Evolutionary conservation across 2,113 vertebrate genomes (phyloP).

Genomic region (Salvelinus sp.): DNA sequence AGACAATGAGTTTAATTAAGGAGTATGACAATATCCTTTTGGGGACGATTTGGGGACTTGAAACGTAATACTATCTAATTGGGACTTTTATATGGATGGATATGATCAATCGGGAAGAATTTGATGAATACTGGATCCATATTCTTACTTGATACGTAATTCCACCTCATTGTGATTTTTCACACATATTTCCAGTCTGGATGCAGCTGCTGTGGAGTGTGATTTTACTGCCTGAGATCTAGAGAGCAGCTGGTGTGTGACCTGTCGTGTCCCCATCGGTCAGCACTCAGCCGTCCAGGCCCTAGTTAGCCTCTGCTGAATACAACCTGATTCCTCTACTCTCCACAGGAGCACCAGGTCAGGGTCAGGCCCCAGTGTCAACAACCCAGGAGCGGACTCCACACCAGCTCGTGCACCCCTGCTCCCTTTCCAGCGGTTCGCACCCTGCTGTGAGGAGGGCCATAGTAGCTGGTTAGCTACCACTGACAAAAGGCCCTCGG

Average conservation of each 20-base stretch:
- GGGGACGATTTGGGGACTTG: too few species aligned
- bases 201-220: slow-evolving; percentile 59
- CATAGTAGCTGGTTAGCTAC: slow-evolving; percentile 58
- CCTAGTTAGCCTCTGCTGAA: slow-evolving; percentile 48
- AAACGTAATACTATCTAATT: too few species aligned
- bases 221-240: slow-evolving; percentile 46
- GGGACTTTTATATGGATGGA: slow-evolving; percentile 22
- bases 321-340: slow-evolving; percentile 57
- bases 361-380: slow-evolving; percentile 61
- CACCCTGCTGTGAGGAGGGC: slow-evolving; percentile 61
- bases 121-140: slow-evolving; percentile 55
- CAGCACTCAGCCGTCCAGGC: slow-evolving; percentile 50
- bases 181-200: slow-evolving; percentile 57
- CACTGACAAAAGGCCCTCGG: slow-evolving; percentile 59
- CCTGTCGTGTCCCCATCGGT: slow-evolving; percentile 52
- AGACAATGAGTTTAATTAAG: slow-evolving; percentile 36
- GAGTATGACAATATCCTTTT: neutral
- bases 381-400: slow-evolving; percentile 45
- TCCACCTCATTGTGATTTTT: slow-evolving; percentile 74
- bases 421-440: neutral
- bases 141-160: slow-evolving; percentile 49
- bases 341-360: slow-evolving; percentile 51
- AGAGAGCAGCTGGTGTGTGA: slow-evolving; percentile 63
- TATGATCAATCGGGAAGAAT: slow-evolving; percentile 37
- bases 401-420: slow-evolving; percentile 41